Conservation (phyloP, 1,140 invertebrate genomes). For the Pteromalus puparum region DNA sequence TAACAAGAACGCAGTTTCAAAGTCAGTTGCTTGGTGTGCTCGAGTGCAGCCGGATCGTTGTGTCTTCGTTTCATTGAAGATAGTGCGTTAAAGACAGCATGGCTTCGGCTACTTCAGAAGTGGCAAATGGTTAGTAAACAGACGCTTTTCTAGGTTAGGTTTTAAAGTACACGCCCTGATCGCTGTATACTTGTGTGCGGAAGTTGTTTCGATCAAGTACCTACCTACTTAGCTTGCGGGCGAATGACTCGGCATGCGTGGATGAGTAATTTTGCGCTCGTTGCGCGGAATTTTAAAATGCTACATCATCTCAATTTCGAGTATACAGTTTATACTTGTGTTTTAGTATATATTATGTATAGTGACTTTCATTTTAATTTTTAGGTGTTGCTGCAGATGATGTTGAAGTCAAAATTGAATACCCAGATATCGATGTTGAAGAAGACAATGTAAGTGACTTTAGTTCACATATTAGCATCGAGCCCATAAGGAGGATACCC, state of each 20-base stretch:
- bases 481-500: slow-evolving; percentile 8
- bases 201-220: too few species aligned
- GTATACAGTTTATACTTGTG: background rate
- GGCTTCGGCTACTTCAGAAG: background rate
- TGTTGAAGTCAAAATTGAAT: slow-evolving; percentile 63
- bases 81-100: background rate
- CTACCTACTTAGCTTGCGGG: too few species aligned
- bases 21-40: background rate
- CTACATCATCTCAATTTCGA: background rate
- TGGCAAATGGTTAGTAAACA: slow-evolving; percentile 13
- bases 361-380: background rate
- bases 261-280: too few species aligned
- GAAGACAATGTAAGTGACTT: slow-evolving; percentile 57
- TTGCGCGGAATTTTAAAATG: background rate
- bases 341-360: background rate
- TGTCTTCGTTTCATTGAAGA: background rate
- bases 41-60: background rate
- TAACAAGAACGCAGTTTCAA: slow-evolving; percentile 13
- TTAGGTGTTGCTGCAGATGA: slow-evolving; percentile 14
- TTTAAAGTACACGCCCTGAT: background rate
- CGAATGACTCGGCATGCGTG: background rate
- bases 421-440: slow-evolving; percentile 46
- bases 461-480: background rate
- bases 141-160: slow-evolving; percentile 6
- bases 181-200: background rate